Percentiles rank a stretch among this genome's conserved stretches.
phyloP scores from a whole-genome alignment of 2,797 vertebrate species.

The Acanthopagrus latus region DNA sequence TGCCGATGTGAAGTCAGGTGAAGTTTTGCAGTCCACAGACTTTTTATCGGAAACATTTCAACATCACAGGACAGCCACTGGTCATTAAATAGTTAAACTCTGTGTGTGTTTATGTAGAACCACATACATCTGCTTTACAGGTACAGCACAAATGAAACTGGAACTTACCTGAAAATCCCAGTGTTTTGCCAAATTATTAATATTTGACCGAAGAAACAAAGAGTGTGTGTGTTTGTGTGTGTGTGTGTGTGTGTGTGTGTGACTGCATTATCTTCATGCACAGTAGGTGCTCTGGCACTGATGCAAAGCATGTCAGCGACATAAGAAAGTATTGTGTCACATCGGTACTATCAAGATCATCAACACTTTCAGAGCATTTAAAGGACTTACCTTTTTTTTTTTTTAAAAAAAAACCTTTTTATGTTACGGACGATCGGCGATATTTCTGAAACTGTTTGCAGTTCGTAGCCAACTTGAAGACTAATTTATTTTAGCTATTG shows the following conservation, averaged over 20 bases:
- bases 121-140: neutral
- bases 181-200: neutral
- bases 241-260: neutral
- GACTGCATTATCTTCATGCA: neutral
- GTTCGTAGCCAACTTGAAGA: slow-evolving; percentile 47
- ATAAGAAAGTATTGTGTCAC: slow-evolving; percentile 27
- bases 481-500: slow-evolving; percentile 60
- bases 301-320: slow-evolving; percentile 33
- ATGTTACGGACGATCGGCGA: slow-evolving; percentile 41
- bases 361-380: neutral
- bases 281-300: slow-evolving; percentile 39
- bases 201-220: neutral
- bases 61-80: neutral
- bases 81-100: neutral
- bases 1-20: too few relatives aligned
- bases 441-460: slow-evolving; percentile 48
- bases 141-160: neutral
- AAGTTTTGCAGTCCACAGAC: too few relatives aligned
- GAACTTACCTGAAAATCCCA: neutral
- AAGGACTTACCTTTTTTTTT: too few relatives aligned
- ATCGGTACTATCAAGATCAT: neutral
- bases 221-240: neutral
- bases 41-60: neutral
- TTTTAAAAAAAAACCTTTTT: neutral
- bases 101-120: neutral